Evolutionary conservation across 2,888 invertebrate species (phyloP), one percentile per base, ranked within the genome.

Genomic region (Hypomecis punctinalis): DNA sequence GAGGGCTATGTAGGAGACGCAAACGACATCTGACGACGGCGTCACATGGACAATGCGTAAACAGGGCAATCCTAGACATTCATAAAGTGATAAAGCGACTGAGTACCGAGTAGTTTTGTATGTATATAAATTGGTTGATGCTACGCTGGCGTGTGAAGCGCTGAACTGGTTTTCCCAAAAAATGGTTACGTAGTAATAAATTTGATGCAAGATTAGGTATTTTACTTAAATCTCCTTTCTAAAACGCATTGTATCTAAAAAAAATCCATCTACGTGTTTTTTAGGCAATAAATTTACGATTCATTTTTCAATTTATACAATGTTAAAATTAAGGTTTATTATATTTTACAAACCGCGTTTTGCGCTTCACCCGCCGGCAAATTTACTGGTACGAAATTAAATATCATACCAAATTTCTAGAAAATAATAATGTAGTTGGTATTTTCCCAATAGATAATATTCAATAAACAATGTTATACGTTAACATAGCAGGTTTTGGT

Each of bases 1-100:
- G 97, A 97, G 87, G 97, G 97, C 13, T 97, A 97, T 85, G 97
- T 97, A 60, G 97, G 97, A 45, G 97, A 97, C 79, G 94, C 95
- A 67, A 94, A 95, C 78, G 96, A 96, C 81, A 96, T 95, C 90
- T 96, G 95, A 95, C 95, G 93, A 81, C 90, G 92, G 76, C 90
- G 92, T 74, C 88, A 81, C 80, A 48, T 43, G 6, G 90, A 92
- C 77, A 86, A 83, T 81, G 84, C 88, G 78, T 90, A 87, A 88
- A 84, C 84, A 85, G 84, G 87, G 85, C 85, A 85, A 83, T 83
- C 64, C 81, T 88, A 87, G 86, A 89, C 89, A 85, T 87, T 89
- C 85, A 81, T 77, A 84, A 88, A 90, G 91, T 91, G 91, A 91
- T 90, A 91, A 89, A 85, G 90, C 90, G 92, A 93, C 92, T 93